Conservation (phyloP, 53 echinoderm and acorn worm genomes). For the Astropecten irregularis region DNA sequence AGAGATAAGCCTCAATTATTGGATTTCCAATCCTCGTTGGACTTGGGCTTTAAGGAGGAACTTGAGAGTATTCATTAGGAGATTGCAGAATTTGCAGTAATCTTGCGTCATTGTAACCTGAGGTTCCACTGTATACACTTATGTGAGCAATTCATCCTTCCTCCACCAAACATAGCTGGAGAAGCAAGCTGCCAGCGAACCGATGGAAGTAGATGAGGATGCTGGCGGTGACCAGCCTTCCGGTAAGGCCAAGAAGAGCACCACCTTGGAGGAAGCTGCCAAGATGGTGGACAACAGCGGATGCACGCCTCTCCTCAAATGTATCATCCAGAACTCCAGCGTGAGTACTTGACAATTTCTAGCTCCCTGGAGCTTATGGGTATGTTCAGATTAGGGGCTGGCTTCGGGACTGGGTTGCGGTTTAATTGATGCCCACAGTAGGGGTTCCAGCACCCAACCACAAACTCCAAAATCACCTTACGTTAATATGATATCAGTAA, state of each 20-base stretch:
- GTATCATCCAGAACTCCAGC: constrained; percentile 32
- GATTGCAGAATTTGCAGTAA: no score
- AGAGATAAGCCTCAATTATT: no score
- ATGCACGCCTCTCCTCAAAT: constrained; percentile 78
- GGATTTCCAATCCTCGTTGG: no score
- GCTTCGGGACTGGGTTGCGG: neutral
- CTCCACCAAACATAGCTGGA: neutral
- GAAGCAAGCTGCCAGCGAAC: neutral
- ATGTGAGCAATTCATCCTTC: no score
- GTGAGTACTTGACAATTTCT: constrained; percentile 1
- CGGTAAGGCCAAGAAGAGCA: neutral
- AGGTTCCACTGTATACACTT: no score
- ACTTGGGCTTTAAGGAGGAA: no score
- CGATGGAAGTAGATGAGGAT: constrained; percentile 25
- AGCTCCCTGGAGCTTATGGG: no score
- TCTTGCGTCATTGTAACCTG: no score
- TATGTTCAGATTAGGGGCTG: no score
- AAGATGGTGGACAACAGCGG: constrained; percentile 57
- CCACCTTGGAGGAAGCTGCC: constrained; percentile 69
- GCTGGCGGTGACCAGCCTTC: neutral
- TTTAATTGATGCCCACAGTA: neutral
- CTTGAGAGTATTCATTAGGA: no score
- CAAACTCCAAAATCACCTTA: no score
- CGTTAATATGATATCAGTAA: neutral
- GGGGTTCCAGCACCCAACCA: no score